Evolutionary conservation across 1,140 invertebrate genomes (phyloP), one percentile per base, ranked within the genome.

Genomic region (Agrilus planipennis): DNA sequence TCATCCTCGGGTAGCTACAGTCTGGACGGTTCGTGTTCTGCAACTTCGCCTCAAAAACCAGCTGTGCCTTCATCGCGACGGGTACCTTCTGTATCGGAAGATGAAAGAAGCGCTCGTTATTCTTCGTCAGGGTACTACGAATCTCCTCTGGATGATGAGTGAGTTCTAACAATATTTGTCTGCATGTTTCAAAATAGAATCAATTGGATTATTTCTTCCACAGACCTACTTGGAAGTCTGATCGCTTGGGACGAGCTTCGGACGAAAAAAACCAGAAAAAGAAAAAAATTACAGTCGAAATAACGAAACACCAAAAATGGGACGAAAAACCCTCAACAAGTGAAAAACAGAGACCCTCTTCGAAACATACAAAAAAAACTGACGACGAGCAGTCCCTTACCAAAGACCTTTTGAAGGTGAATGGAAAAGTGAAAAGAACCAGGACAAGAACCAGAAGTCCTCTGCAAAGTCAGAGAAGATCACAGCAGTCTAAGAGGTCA

Each of bases 61-160:
- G 47, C 55, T 49, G 58, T 63, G 48, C 61, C 63, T 57, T 57
- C 55, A 21, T 50, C 47, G 12, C 53, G 55, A 23, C 51, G 54
- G 0, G 43, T 41, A 37, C 55, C 61, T 28, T 75, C 73, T 18
- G 56, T 76, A 44, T 76, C 74, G 2, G 76, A 77, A 50, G 77
- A 78, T 50, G 77, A 79, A 55, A 65, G 70, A 56, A 79, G 75
- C 59, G 75, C 73, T 23, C 77, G 77, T 41, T 80, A 80, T 53
- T 83, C 79, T 31, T 83, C 81, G 1, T 82, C 81, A 1, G 81
- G 79, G 2, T 82, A 82, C 48, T 85, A 84, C 54, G 80, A 83
- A 53, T 83, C 80, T 54, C 81, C 81, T 9, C 71, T 79, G 0
- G 77, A 81, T 19, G 81, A 85, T 50, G 71, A 72, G 69, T 72